Conservation (phyloP, 2,797 vertebrate genomes). For the Danio aesculapii region DNA sequence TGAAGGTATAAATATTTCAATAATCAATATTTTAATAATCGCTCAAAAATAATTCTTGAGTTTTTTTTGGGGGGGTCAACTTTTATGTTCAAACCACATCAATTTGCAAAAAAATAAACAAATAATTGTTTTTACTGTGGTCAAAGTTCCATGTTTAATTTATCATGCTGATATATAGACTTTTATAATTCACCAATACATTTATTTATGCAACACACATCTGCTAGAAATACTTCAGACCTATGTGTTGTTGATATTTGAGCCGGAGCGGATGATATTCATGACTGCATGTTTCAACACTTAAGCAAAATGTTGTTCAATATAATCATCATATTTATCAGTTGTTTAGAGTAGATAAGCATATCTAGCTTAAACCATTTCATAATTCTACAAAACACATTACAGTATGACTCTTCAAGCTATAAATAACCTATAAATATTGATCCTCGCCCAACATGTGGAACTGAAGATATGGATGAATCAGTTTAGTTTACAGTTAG, state of each 20-base stretch:
- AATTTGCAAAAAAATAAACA: too few species aligned
- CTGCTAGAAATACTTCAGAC: not conserved
- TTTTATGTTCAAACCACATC: too few species aligned
- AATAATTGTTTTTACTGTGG: too few species aligned
- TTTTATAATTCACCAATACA: too few species aligned
- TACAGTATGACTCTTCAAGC: not conserved
- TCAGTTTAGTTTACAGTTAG: slow-evolving; percentile 21
- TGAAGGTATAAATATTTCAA: too few species aligned
- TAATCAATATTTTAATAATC: too few species aligned
- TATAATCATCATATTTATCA: slow-evolving; percentile 1
- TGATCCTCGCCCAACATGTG: slow-evolving; percentile 9
- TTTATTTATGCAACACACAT: not conserved
- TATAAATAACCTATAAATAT: slow-evolving; percentile 4
- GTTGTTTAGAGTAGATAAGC: not conserved
- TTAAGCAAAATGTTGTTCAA: too few species aligned
- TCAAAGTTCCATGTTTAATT: too few species aligned
- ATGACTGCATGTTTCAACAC: not conserved
- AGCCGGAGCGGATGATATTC: not conserved
- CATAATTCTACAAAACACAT: not conserved
- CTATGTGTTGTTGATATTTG: not conserved
- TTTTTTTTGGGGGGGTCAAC: too few species aligned
- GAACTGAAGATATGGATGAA: slow-evolving; percentile 5
- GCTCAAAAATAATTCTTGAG: too few species aligned
- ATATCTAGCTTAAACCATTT: not conserved
- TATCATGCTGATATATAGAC: too few species aligned